Percentiles rank a stretch among this genome's conserved stretches.
Evolutionary conservation across 2,797 vertebrate genomes (phyloP).

Genomic region (Chelonia mydas): DNA sequence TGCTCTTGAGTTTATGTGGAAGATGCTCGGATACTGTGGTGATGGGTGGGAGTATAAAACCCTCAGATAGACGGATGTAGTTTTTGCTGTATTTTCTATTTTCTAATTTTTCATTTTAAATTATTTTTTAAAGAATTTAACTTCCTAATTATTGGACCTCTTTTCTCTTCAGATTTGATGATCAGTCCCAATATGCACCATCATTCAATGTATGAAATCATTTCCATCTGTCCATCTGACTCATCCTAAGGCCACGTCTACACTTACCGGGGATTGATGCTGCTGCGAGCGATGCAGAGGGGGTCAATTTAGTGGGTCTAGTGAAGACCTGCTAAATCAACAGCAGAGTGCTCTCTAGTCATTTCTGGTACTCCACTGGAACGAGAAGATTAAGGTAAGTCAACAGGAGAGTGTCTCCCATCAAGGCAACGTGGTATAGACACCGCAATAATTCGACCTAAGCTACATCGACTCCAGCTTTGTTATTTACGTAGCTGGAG

Average conservation of each 20-base stretch:
- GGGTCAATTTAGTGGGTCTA: too few species aligned
- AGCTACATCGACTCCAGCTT: too few species aligned
- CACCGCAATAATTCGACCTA: too few species aligned
- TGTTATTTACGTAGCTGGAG: too few species aligned
- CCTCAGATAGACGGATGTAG: not conserved
- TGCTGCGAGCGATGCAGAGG: too few species aligned
- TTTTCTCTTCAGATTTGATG: not conserved
- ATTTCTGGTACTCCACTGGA: too few species aligned
- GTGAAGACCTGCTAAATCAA: too few species aligned
- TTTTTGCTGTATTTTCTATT: not conserved
- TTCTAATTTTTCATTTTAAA: not conserved
- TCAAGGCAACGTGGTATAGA: too few species aligned
- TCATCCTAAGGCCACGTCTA: not conserved
- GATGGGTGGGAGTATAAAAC: not conserved
- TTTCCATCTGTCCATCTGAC: not conserved
- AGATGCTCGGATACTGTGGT: not conserved
- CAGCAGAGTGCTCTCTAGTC: too few species aligned
- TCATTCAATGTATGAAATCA: slow-evolving; percentile 7
- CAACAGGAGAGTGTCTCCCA: too few species aligned
- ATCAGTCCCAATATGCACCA: slow-evolving; percentile 6
- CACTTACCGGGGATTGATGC: too few species aligned
- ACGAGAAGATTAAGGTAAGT: too few species aligned
- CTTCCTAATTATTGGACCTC: not conserved
- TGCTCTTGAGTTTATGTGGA: not conserved
- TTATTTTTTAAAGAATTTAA: not conserved